Conservation (phyloP, 2,797 vertebrate genomes). For the Amazonetta brasiliensis region DNA sequence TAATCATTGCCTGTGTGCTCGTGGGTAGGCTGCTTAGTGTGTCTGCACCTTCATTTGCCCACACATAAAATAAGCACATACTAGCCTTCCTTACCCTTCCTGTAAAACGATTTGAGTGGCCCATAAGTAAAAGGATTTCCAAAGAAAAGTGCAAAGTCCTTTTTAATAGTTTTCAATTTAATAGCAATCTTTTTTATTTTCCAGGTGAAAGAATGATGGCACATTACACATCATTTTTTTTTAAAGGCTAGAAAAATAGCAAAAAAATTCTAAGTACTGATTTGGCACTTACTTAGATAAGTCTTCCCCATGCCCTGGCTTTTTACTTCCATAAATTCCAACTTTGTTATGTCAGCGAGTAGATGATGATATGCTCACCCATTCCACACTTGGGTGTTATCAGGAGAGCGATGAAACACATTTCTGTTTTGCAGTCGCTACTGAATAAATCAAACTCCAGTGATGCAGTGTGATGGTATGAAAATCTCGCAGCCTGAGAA, state of each 20-base stretch:
- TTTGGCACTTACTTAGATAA: constrained; percentile 24
- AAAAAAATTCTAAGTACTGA: background rate
- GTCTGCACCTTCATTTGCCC: background rate
- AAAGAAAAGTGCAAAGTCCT: background rate
- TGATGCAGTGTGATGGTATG: constrained; percentile 33
- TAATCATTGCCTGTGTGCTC: background rate
- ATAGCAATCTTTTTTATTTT: background rate
- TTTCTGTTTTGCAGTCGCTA: constrained; percentile 16
- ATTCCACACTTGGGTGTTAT: constrained; percentile 37
- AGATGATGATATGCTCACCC: constrained; percentile 47
- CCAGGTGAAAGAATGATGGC: background rate
- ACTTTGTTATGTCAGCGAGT: constrained; percentile 17
- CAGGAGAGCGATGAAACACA: constrained; percentile 45
- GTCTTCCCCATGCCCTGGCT: background rate
- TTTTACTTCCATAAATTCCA: constrained; percentile 51
- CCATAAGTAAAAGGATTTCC: background rate
- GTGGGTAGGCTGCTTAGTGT: background rate
- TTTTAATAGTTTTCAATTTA: background rate
- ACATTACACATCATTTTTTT: background rate
- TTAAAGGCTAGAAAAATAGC: background rate
- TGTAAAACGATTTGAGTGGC: background rate
- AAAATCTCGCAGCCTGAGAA: constrained; percentile 18
- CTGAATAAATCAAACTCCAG: constrained; percentile 53
- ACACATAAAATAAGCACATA: background rate
- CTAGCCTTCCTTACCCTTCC: background rate